These are phyloP conservation scores for Pachyuromys duprasi DNA, from an alignment of 2,797 vertebrate species.

Conservation along the genomic window DNA sequence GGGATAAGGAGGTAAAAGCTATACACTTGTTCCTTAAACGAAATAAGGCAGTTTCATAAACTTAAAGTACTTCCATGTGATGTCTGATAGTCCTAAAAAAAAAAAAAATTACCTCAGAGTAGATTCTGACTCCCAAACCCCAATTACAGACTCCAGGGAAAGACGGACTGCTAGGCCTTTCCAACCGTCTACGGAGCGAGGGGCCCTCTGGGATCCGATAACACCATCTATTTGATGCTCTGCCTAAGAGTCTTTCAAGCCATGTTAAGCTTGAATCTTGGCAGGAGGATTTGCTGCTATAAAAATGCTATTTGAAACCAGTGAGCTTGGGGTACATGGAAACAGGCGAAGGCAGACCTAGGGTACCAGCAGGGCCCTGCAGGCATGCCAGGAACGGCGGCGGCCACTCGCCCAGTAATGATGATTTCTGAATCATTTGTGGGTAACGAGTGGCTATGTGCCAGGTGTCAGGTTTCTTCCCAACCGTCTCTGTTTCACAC, in stretches of 20 bases:
- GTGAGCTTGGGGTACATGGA: background rate
- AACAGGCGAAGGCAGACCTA: background rate
- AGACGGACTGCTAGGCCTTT: background rate
- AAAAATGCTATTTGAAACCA: constrained; percentile 29
- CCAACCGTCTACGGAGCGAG: background rate
- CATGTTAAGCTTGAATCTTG: background rate
- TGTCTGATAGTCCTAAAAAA: constrained; percentile 4
- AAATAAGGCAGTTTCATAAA: constrained; percentile 59
- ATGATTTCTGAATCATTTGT: background rate
- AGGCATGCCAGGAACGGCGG: background rate
- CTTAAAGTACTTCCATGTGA: background rate
- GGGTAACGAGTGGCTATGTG: background rate
- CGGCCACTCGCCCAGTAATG: background rate
- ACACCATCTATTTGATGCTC: background rate
- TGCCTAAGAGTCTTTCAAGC: background rate
- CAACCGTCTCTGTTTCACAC: background rate
- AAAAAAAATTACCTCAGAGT: background rate
- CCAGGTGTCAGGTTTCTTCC: constrained; percentile 57
- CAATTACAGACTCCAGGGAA: background rate
- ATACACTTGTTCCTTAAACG: constrained; percentile 32
- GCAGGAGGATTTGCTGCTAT: background rate
- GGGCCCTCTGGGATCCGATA: background rate
- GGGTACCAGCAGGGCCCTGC: background rate
- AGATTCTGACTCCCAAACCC: constrained; percentile 14
- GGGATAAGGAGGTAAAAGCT: background rate